These are phyloP conservation scores for Phalacrocorax pelagicus DNA, from an alignment of 2,113 vertebrate genomes.

Conservation along the genomic window DNA sequence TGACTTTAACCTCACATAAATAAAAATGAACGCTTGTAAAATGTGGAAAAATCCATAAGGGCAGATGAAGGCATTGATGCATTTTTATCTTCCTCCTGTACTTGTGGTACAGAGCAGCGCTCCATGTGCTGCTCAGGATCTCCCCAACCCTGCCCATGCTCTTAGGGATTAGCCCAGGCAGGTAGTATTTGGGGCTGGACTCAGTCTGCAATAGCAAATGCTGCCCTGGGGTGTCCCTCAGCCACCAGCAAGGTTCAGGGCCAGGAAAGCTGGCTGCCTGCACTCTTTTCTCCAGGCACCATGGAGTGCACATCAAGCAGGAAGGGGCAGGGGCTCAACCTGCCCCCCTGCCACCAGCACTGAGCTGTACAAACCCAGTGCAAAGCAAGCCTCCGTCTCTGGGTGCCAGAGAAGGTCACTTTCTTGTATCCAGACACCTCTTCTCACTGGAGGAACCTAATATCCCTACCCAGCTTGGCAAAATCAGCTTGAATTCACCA, in stretches of 20 bases:
- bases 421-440: not conserved
- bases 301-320: not conserved
- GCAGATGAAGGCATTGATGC: not conserved
- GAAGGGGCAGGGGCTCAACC: not conserved
- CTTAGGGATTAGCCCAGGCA: not conserved
- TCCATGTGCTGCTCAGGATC: not conserved
- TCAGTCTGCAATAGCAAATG: not conserved
- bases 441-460: not conserved
- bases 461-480: not conserved
- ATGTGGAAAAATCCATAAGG: constrained; percentile 55
- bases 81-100: not conserved
- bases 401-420: not conserved
- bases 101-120: not conserved
- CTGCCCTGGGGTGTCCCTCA: not conserved
- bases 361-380: not conserved
- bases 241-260: not conserved
- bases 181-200: not conserved
- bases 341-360: not conserved
- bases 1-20: constrained; percentile 65
- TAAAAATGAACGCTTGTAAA: constrained; percentile 56
- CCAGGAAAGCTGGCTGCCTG: not conserved
- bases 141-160: fast-evolving
- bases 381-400: not conserved
- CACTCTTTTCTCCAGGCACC: not conserved
- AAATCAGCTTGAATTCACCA: not conserved